These are phyloP conservation scores for Coptodon bakossiorum DNA, from an alignment of 2,113 vertebrate species.

Conservation along the genomic window DNA sequence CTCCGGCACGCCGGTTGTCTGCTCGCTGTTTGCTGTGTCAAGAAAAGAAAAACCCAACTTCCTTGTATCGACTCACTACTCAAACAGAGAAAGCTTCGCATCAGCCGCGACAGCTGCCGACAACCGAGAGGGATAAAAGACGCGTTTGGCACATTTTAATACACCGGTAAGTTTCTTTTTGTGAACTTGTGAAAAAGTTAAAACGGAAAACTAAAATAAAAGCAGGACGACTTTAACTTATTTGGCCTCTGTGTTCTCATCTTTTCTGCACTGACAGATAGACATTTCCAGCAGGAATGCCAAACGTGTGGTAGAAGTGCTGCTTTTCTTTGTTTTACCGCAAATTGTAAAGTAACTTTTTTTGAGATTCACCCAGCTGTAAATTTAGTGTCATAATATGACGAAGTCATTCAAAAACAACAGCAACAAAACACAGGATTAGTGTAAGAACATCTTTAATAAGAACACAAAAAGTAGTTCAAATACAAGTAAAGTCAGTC, in stretches of 20 bases:
- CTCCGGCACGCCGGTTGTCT: neutral
- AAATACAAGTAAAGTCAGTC: neutral
- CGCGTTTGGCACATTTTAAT: neutral
- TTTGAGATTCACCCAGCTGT: neutral
- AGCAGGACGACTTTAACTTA: neutral
- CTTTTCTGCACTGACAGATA: neutral
- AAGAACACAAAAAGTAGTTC: neutral
- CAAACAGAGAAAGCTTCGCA: neutral
- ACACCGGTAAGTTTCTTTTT: neutral
- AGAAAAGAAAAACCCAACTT: neutral
- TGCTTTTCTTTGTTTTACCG: neutral
- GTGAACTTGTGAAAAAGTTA: neutral
- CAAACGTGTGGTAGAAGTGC: neutral
- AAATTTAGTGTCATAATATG: neutral
- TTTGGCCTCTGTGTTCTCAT: neutral
- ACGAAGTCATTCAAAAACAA: neutral
- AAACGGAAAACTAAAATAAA: neutral
- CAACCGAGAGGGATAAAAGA: neutral
- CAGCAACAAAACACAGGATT: neutral
- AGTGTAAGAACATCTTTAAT: rapidly evolving
- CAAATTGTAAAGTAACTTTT: neutral
- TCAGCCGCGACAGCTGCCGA: neutral
- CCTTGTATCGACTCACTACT: neutral
- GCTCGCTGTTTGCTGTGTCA: neutral
- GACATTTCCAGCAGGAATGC: neutral